A percentile compares a stretch with the other conserved stretches of the same genome.
These are phyloP conservation scores for Chalcosyrphus nemorum DNA, from an alignment of 2,888 invertebrate species.

Conservation along the genomic window DNA sequence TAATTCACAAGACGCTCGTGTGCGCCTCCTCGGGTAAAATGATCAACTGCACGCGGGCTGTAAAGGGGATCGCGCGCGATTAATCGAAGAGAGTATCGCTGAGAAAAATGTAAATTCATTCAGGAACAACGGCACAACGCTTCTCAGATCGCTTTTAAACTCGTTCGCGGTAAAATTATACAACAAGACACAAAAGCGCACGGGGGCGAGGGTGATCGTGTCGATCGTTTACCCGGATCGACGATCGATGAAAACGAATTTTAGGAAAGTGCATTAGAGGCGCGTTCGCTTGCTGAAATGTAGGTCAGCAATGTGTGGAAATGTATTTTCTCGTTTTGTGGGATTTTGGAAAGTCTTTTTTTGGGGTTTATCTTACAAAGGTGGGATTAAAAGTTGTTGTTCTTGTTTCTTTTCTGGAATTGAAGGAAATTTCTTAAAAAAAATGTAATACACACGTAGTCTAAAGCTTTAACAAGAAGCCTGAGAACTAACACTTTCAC, in stretches of 20 bases:
- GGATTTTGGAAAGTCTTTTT: conserved; percentile 1
- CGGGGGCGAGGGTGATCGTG: conserved; percentile 8
- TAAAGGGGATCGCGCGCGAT: background rate
- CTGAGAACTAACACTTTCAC: background rate
- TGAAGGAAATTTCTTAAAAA: background rate
- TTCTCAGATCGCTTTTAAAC: conserved; percentile 6
- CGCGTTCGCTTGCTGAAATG: conserved; percentile 19
- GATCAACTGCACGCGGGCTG: background rate
- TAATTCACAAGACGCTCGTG: conserved; percentile 6
- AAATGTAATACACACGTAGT: background rate
- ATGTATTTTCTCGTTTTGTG: background rate
- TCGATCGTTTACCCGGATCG: conserved; percentile 39
- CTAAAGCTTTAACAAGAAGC: too few species aligned
- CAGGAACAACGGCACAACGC: conserved; percentile 39
- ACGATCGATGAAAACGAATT: conserved; percentile 55
- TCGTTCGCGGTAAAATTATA: conserved; percentile 28
- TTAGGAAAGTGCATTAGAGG: conserved; percentile 62
- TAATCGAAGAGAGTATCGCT: conserved; percentile 5
- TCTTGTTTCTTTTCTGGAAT: too few species aligned
- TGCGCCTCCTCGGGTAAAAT: background rate
- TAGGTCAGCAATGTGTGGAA: conserved; percentile 56
- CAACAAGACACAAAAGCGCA: too few species aligned
- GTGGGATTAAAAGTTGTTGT: background rate
- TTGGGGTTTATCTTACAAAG: background rate
- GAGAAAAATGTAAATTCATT: conserved; percentile 44